Conservation (phyloP, 2,113 vertebrate genomes). For the Gila orcuttii region DNA sequence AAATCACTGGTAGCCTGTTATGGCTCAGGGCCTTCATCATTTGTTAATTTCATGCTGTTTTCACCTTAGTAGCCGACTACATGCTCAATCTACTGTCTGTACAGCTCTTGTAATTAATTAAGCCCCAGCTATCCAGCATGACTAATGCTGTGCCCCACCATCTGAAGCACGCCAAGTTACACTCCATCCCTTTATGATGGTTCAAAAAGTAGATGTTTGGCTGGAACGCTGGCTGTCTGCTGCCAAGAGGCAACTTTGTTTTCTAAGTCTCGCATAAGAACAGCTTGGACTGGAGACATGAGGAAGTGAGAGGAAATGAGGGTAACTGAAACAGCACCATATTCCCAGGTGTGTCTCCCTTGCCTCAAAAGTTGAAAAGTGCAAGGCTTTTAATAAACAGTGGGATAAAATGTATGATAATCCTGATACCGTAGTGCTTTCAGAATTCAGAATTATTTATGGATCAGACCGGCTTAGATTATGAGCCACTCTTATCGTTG, state of each 20-base stretch:
- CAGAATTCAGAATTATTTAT: conserved; percentile 34
- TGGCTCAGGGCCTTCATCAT: background rate
- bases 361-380: background rate
- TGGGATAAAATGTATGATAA: conserved; percentile 14
- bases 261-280: conserved; percentile 28
- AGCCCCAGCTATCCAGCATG: background rate
- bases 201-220: conserved; percentile 48
- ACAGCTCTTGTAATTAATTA: conserved; percentile 6
- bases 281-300: background rate
- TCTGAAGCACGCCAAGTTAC: conserved; percentile 3
- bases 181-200: background rate
- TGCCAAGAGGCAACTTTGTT: conserved; percentile 25
- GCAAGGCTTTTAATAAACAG: background rate
- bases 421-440: conserved; percentile 4
- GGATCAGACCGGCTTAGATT: conserved; percentile 28
- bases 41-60: conserved; percentile 14
- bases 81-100: conserved; percentile 3
- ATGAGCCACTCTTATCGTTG: conserved; percentile 15
- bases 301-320: conserved; percentile 25
- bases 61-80: background rate
- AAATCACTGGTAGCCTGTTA: conserved; percentile 3
- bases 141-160: conserved; percentile 3
- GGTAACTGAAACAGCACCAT: conserved; percentile 7
- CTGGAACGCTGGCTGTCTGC: conserved; percentile 18
- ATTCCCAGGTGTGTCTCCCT: conserved; percentile 43